Percentiles rank a stretch among this genome's conserved stretches.
Conservation (phyloP, 1,140 invertebrate genomes). For the Gryon sp. region DNA sequence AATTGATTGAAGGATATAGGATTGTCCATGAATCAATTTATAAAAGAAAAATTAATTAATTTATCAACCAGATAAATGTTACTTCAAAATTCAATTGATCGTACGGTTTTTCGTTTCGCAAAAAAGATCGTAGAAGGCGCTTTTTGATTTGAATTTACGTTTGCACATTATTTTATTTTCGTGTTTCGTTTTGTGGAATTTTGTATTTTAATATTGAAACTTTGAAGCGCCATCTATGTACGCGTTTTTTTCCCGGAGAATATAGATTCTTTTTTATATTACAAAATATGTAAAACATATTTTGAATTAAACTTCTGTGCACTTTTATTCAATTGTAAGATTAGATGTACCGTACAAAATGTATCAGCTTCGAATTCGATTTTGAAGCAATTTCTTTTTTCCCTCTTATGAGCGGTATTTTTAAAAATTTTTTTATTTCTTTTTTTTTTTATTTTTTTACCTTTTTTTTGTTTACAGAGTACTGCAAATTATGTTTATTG, state of each 20-base stretch:
- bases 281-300: slow-evolving; percentile 57
- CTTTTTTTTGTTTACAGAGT: slow-evolving; percentile 7
- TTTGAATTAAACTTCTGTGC: slow-evolving; percentile 43
- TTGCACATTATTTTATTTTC: not conserved
- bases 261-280: slow-evolving; percentile 49
- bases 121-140: slow-evolving; percentile 33
- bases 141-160: slow-evolving; percentile 2
- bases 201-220: too few species aligned
- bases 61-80: too few species aligned
- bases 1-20: slow-evolving; percentile 18
- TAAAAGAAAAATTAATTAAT: slow-evolving; percentile 23
- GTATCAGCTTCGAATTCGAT: slow-evolving; percentile 44
- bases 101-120: not conserved
- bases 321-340: slow-evolving; percentile 39
- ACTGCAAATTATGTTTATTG: slow-evolving; percentile 35
- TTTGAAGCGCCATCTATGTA: slow-evolving; percentile 30
- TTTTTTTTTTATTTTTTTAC: too few species aligned
- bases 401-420: slow-evolving; percentile 18
- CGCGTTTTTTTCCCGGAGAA: slow-evolving; percentile 24
- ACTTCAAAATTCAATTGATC: slow-evolving; percentile 23
- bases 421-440: too few species aligned
- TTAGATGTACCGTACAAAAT: slow-evolving; percentile 49
- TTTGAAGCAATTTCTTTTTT: slow-evolving; percentile 27
- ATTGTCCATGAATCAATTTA: slow-evolving; percentile 34
- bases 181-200: slow-evolving; percentile 6